These are phyloP conservation scores for Oreotrochilus melanogaster DNA, from an alignment of 2,113 vertebrate species.

Conservation along the genomic window DNA sequence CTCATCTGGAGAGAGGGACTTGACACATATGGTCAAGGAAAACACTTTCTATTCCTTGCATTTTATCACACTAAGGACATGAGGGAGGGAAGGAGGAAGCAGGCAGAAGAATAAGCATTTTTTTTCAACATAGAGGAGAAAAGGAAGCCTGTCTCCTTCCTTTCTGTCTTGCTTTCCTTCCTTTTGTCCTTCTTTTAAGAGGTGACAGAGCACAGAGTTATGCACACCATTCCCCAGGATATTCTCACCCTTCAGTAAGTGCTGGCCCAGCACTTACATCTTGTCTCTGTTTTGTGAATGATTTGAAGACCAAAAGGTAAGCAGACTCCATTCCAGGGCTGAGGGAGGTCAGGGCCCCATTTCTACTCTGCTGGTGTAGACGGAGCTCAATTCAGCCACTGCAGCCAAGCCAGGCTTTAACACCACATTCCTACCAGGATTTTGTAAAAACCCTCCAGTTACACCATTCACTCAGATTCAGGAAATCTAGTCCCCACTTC, in stretches of 20 bases:
- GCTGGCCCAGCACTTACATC: not conserved
- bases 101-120: not conserved
- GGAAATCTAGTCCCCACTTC: not conserved
- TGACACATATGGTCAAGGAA: not conserved
- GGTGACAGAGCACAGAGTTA: not conserved
- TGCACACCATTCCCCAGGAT: not conserved
- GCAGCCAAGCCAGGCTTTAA: not conserved
- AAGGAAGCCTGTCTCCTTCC: not conserved
- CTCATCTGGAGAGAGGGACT: not conserved
- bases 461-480: not conserved
- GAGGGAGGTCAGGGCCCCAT: not conserved
- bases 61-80: not conserved
- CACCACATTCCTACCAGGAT: fast-evolving
- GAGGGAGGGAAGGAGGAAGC: not conserved
- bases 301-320: not conserved
- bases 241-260: not conserved
- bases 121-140: not conserved
- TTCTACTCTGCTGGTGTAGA: not conserved
- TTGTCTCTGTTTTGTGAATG: not conserved
- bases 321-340: not conserved
- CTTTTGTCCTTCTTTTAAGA: not conserved
- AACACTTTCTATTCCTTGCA: not conserved
- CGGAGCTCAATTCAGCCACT: not conserved
- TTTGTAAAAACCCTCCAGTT: not conserved
- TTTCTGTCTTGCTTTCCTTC: constrained; percentile 2